Conservation (phyloP, 1,140 invertebrate species). For the Eriosoma lanigerum region DNA sequence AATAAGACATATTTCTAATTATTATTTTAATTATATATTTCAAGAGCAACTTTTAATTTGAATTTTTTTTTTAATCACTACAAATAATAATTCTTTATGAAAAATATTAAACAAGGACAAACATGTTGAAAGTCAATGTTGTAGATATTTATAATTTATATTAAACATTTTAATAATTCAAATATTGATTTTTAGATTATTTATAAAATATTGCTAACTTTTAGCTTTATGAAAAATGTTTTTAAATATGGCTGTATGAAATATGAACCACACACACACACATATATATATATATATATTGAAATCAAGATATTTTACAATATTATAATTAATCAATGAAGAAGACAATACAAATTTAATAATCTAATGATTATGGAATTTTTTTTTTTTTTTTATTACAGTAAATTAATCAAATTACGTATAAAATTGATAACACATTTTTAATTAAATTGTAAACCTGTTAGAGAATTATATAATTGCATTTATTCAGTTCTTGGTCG, state of each 20-base stretch:
- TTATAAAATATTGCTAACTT: too few species aligned
- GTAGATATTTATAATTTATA: background rate
- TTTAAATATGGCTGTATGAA: background rate
- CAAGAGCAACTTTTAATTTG: background rate
- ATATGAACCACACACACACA: background rate
- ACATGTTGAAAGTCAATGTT: background rate
- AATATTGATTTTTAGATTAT: background rate
- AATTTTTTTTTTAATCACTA: background rate
- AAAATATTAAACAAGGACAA: background rate
- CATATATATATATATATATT: too few species aligned
- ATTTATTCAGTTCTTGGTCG: background rate
- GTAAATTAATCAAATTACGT: background rate
- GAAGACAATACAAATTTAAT: constrained; percentile 1
- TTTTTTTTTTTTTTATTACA: background rate
- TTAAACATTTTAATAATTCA: background rate
- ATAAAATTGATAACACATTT: background rate
- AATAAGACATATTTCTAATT: background rate
- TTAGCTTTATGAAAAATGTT: background rate
- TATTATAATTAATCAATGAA: background rate
- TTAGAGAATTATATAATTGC: background rate
- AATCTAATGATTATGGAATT: background rate
- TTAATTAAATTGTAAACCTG: background rate
- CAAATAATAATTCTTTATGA: background rate
- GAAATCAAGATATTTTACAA: constrained; percentile 5
- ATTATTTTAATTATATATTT: too few species aligned